Evolutionary conservation across 2,113 vertebrate species (phyloP).

Genomic region (Aphyosemion australe): DNA sequence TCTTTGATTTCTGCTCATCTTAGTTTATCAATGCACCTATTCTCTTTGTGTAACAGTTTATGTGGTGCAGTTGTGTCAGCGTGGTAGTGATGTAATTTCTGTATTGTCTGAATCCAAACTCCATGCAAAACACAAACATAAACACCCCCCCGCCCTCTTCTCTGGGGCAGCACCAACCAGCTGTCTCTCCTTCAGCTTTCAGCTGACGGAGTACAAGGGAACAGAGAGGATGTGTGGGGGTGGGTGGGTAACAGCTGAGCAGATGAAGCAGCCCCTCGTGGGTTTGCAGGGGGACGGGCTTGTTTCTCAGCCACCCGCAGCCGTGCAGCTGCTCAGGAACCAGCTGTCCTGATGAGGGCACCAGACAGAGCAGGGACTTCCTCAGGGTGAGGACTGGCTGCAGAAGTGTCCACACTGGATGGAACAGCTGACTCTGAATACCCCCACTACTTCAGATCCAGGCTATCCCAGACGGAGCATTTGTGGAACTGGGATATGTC

Average conservation of each 20-base stretch:
- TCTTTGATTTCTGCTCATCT: no score
- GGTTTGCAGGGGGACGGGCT: constrained; percentile 47
- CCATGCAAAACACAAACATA: constrained; percentile 28
- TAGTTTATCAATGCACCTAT: neutral
- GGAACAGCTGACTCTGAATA: constrained; percentile 54
- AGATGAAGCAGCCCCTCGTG: constrained; percentile 73
- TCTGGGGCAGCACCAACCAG: constrained; percentile 65
- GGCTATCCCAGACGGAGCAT: constrained; percentile 54
- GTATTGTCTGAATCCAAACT: constrained; percentile 19
- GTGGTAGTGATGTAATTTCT: constrained; percentile 53
- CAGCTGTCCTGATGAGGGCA: constrained; percentile 70
- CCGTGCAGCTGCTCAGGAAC: constrained; percentile 70
- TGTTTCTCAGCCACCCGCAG: constrained; percentile 75
- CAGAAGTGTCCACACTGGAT: constrained; percentile 36
- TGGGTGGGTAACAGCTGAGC: constrained; percentile 67
- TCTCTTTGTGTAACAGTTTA: neutral
- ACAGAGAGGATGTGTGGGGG: constrained; percentile 15
- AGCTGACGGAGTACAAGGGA: constrained; percentile 67
- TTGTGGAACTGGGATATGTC: constrained; percentile 36
- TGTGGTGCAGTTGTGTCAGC: neutral
- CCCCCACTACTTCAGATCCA: constrained; percentile 15
- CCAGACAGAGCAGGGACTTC: constrained; percentile 48
- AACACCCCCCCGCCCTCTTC: constrained; percentile 39
- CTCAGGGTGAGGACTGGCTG: constrained; percentile 33
- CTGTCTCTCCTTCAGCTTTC: constrained; percentile 74